Conservation (phyloP, 2,888 invertebrate genomes). For the Caenorhabditis plicata region DNA sequence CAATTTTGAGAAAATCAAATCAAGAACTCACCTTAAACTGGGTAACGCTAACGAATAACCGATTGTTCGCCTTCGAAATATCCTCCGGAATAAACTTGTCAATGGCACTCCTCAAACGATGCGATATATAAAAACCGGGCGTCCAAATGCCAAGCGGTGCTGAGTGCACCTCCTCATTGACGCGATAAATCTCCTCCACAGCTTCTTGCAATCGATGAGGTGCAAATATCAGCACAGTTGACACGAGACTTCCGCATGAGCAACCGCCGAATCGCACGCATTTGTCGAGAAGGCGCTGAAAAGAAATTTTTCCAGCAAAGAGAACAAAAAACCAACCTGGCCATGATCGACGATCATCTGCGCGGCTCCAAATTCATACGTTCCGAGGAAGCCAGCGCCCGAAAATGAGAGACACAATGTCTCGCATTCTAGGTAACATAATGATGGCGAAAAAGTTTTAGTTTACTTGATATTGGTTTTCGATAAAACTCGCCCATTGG, state of each 20-base stretch:
- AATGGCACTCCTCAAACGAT: constrained; percentile 43
- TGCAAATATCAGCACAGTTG: constrained; percentile 44
- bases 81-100: constrained; percentile 52
- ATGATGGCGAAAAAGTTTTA: too few species aligned
- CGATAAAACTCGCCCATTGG: too few species aligned
- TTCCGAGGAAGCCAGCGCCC: constrained; percentile 61
- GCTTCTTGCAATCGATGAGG: constrained; percentile 51
- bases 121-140: constrained; percentile 58
- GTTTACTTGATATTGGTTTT: too few species aligned
- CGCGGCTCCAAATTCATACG: constrained; percentile 60
- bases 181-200: constrained; percentile 48
- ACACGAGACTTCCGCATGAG: constrained; percentile 58
- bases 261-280: constrained; percentile 50
- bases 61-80: constrained; percentile 36
- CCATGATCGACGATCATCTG: constrained; percentile 55
- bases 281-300: constrained; percentile 40
- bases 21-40: constrained; percentile 4
- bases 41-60: constrained; percentile 46
- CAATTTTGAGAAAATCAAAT: background rate
- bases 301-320: too few species aligned
- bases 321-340: too few species aligned
- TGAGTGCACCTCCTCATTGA: constrained; percentile 60
- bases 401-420: constrained; percentile 49
- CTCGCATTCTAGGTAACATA: too few species aligned
- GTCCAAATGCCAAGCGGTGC: constrained; percentile 60